phyloP scores from a whole-genome alignment of 2,797 vertebrate species.

The Uromys caudimaculatus region DNA sequence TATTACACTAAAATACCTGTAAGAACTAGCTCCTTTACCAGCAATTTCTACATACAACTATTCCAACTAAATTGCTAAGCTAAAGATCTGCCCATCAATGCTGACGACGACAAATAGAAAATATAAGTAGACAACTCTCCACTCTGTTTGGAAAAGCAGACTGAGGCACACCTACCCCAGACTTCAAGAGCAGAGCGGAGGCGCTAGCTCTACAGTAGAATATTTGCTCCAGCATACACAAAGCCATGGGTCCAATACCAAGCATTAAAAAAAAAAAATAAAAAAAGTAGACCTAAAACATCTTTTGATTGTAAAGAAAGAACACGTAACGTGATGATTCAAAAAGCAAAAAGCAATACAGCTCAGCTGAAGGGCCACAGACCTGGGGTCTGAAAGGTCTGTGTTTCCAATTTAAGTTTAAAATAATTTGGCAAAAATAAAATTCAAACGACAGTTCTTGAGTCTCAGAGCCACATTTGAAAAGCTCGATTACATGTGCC shows the following conservation, averaged over 20 bases:
- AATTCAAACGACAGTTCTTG: constrained; percentile 29
- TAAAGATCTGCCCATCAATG: constrained; percentile 1
- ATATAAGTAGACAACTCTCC: neutral
- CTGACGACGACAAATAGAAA: constrained; percentile 39
- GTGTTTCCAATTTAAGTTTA: neutral
- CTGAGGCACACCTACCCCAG: neutral
- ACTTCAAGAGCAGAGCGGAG: neutral
- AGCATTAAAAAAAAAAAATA: neutral
- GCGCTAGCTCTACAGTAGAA: neutral
- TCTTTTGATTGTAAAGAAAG: neutral
- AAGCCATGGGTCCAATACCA: neutral
- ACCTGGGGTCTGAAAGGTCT: constrained; percentile 12
- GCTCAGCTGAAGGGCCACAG: neutral
- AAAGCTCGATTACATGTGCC: neutral
- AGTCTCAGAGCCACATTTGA: constrained; percentile 5
- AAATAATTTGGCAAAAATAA: constrained; percentile 61
- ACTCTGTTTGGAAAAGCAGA: constrained; percentile 33
- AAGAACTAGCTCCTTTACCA: neutral
- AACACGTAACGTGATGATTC: neutral
- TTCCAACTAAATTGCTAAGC: constrained; percentile 19
- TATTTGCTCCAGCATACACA: neutral
- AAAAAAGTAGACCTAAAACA: neutral
- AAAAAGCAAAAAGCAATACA: constrained; percentile 19
- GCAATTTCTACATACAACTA: constrained; percentile 14
- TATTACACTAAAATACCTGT: neutral